A percentile compares a stretch with the other conserved stretches of the same genome.
phyloP scores from a whole-genome alignment of 2,797 vertebrate species.

The Tadarida brasiliensis region DNA sequence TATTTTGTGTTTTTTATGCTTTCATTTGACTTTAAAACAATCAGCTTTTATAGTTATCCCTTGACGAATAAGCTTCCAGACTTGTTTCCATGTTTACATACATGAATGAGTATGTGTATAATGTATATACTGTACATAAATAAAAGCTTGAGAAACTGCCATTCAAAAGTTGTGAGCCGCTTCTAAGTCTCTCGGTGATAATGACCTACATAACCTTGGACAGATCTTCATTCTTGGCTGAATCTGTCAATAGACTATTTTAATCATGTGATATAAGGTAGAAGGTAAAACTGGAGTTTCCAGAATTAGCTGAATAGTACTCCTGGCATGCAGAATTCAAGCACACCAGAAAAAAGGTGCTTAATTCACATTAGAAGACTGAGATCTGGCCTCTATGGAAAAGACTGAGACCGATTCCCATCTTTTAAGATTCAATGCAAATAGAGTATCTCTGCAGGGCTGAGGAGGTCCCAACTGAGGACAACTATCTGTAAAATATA shows the following conservation, averaged over 20 bases:
- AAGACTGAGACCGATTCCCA: not conserved
- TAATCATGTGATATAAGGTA: not conserved
- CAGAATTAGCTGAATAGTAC: not conserved
- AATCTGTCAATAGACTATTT: not conserved
- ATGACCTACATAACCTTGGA: not conserved
- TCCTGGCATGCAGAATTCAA: not conserved
- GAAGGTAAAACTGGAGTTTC: conserved; percentile 8
- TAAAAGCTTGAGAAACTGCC: not conserved
- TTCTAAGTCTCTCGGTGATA: not conserved
- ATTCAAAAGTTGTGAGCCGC: not conserved
- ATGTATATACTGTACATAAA: not conserved
- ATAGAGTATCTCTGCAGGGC: not conserved
- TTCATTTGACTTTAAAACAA: conserved; percentile 34
- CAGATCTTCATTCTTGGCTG: not conserved
- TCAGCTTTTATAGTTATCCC: not conserved
- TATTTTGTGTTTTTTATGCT: not conserved
- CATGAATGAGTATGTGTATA: not conserved
- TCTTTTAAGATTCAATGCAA: not conserved
- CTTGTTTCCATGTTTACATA: not conserved
- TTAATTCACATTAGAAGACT: not conserved
- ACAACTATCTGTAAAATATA: not conserved
- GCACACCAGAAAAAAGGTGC: not conserved
- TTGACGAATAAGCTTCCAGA: not conserved
- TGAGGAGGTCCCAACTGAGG: not conserved
- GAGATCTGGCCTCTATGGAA: not conserved